Conservation (phyloP, 2,888 invertebrate species). For the Drepana falcataria region DNA sequence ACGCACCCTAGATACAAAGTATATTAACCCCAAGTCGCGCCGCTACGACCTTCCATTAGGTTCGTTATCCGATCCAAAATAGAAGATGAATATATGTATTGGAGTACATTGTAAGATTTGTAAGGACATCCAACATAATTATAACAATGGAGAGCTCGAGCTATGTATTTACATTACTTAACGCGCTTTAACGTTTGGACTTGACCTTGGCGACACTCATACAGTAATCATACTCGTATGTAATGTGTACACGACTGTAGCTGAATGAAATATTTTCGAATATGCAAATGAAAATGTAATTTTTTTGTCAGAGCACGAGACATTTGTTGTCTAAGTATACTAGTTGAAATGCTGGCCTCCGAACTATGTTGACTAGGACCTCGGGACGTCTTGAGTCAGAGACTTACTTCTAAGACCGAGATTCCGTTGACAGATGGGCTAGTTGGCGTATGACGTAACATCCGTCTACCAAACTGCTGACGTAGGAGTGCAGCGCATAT, state of each 20-base stretch:
- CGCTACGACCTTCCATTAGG: slow-evolving; percentile 47
- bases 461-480: slow-evolving; percentile 22
- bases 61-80: slow-evolving; percentile 52
- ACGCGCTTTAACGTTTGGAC: too few species aligned
- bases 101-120: slow-evolving; percentile 8
- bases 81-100: slow-evolving; percentile 31
- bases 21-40: slow-evolving; percentile 48
- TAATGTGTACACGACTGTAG: too few species aligned
- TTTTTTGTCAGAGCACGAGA: too few species aligned
- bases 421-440: too few species aligned
- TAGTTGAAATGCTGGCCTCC: too few species aligned
- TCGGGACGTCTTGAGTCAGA: too few species aligned
- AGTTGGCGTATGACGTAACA: slow-evolving; percentile 13
- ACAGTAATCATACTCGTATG: neutral
- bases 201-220: neutral
- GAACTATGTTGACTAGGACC: too few species aligned
- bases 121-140: slow-evolving; percentile 6
- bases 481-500: slow-evolving; percentile 29
- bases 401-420: too few species aligned
- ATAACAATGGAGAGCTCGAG: slow-evolving; percentile 5
- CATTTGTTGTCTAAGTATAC: too few species aligned
- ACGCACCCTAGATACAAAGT: slow-evolving; percentile 55
- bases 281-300: too few species aligned
- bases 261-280: too few species aligned
- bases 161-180: neutral